Base-by-base conservation (phyloP, 2,113 vertebrate genomes). In the Xyrauchen texanus region DNA sequence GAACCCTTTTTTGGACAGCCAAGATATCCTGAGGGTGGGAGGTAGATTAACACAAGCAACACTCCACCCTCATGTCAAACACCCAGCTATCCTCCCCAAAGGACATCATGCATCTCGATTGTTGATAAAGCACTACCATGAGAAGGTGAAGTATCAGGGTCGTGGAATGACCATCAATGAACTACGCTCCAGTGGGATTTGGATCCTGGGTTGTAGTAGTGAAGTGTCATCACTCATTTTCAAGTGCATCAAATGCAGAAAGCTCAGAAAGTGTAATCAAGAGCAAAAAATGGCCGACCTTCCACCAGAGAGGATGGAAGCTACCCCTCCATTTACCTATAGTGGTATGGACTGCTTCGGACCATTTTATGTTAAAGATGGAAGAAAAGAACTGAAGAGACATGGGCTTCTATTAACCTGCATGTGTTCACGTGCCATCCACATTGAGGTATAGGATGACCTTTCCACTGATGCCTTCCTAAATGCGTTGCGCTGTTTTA, bases 221-320 rank as follows among this genome's bases (percentile, higher is more conserved):
- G 49, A 34, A 58, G 75, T 57, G 11, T 46, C 10, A 45, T 66
- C 42, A 45, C 12, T 46, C 34, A 66, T 66, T 45, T 66, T 12
- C 64, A 66, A 66, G 10, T 66, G 64, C 42, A n/a, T 66, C 11
- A 46, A 46, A 7, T 66, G 64, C 42, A 47, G 64, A 66, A 66
- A 66, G 11, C 7, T 46, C 42, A 66, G 64, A 46, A 47, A 8
- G 5, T 46, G 44, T 46, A 68, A n/a, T 49, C 46, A 79, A 61
- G 77, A 79, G 51, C 77, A 15, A 52, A 81, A 21, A 70, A 12
- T 71, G 62, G 44, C 42, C 8, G 42, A 82, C 16, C 13, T 82
- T n/a, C 67, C 68, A 15, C 58, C 68, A 55, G 76, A 82, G 4
- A 68, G 76, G 44, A 67, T 72, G 62, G 81, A 77, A 81, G 44